A percentile compares a stretch with the other conserved stretches of the same genome.
Conservation (phyloP, 2,797 vertebrate species). For the Sphaeramia orbicularis region DNA sequence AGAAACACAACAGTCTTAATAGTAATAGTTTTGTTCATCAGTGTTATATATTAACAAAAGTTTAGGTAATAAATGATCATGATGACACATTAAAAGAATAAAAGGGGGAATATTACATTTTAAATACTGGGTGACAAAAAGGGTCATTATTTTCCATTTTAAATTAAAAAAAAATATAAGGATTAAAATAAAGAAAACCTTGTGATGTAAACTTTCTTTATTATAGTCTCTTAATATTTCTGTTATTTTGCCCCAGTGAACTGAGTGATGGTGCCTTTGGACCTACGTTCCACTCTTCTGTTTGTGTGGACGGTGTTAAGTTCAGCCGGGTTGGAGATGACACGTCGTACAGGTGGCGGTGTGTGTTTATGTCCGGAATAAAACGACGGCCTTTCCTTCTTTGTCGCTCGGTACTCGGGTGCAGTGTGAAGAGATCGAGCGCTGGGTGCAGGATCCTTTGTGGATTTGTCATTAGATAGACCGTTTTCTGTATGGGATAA, state of each 20-base stretch:
- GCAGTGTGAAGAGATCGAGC: slow-evolving; percentile 76
- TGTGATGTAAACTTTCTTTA: not conserved
- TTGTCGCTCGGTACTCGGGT: slow-evolving; percentile 78
- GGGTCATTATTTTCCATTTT: not conserved
- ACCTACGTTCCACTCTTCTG: slow-evolving; percentile 91
- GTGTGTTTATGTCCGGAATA: slow-evolving; percentile 79
- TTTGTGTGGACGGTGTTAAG: slow-evolving; percentile 80
- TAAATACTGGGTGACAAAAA: no score
- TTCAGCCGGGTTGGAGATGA: slow-evolving; percentile 87
- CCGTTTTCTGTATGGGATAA: slow-evolving; percentile 83
- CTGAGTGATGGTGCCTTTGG: not conserved
- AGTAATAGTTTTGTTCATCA: not conserved
- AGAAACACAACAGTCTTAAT: not conserved
- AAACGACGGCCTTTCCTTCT: slow-evolving; percentile 82
- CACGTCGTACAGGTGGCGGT: slow-evolving; percentile 79
- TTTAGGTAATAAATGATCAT: no score
- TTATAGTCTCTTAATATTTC: not conserved
- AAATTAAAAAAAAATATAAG: not conserved
- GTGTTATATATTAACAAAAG: no score
- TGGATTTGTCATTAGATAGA: slow-evolving; percentile 82
- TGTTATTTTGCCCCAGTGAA: not conserved
- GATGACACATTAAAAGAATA: no score
- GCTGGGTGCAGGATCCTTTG: slow-evolving; percentile 81
- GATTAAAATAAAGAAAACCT: not conserved
- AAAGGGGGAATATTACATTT: no score